These are phyloP conservation scores for Ichneumoninae sp. DNA, from an alignment of 2,888 invertebrate species.

Conservation along the genomic window DNA sequence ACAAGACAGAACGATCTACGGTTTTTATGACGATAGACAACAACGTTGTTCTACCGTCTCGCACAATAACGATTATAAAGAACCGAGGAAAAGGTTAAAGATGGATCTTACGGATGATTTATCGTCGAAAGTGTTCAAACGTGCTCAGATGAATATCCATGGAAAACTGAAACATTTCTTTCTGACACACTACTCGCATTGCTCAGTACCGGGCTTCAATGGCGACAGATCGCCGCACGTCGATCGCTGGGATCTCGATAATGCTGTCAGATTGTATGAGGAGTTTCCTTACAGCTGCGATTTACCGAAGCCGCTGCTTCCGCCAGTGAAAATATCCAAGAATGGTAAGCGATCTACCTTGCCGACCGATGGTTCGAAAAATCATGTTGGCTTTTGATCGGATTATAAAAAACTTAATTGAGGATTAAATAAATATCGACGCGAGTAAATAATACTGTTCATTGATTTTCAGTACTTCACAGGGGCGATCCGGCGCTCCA, in stretches of 20 bases:
- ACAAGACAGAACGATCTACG: neutral
- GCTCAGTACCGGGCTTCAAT: constrained; percentile 76
- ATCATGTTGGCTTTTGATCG: neutral
- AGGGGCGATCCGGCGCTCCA: constrained; percentile 78
- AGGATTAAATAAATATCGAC: neutral
- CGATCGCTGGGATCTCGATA: constrained; percentile 71
- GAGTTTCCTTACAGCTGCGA: constrained; percentile 79
- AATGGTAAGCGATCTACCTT: constrained; percentile 69
- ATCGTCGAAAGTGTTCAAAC: constrained; percentile 63
- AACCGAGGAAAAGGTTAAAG: neutral
- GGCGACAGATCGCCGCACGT: constrained; percentile 69
- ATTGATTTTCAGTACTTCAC: constrained; percentile 70
- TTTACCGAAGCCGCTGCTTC: constrained; percentile 80
- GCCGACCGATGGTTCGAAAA: constrained; percentile 34
- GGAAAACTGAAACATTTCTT: constrained; percentile 71
- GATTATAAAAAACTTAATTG: neutral
- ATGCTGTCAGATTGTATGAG: constrained; percentile 71
- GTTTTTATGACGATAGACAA: neutral
- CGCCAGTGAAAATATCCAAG: constrained; percentile 76
- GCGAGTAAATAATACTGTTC: neutral
- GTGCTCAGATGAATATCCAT: constrained; percentile 71
- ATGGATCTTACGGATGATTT: constrained; percentile 37
- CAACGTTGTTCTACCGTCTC: neutral
- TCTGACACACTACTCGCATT: constrained; percentile 73
- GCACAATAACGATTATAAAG: neutral